These are phyloP conservation scores for Polyboroides typus DNA, from an alignment of 2,797 vertebrate genomes.

Conservation along the genomic window DNA sequence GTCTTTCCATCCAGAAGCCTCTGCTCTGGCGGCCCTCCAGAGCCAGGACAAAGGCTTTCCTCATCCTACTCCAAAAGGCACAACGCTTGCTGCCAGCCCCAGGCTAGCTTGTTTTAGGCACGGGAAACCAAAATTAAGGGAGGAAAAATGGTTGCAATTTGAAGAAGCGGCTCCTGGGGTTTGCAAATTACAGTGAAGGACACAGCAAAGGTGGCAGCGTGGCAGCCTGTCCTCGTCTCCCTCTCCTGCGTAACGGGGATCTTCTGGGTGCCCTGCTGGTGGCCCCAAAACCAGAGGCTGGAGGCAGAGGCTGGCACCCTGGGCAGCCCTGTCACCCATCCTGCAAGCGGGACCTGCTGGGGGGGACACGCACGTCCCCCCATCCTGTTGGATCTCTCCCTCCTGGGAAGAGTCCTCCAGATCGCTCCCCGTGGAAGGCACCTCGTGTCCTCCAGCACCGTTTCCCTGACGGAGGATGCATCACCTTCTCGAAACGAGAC, in stretches of 20 bases:
- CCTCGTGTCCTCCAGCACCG: fast-evolving
- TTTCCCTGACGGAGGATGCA: background rate
- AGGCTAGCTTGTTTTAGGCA: background rate
- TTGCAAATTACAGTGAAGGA: background rate
- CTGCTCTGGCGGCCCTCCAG: constrained; percentile 32
- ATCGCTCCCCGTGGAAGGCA: background rate
- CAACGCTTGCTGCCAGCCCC: background rate
- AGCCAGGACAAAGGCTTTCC: constrained; percentile 23
- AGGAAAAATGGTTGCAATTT: background rate
- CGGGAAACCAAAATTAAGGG: background rate
- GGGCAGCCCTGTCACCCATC: background rate
- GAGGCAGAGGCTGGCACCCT: background rate
- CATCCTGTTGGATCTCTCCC: background rate
- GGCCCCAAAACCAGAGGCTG: background rate
- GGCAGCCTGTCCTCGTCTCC: fast-evolving
- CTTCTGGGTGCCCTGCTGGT: background rate
- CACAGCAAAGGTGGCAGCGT: fast-evolving
- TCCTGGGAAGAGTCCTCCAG: background rate
- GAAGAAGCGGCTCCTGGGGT: background rate
- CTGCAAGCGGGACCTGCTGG: background rate
- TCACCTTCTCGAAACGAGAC: background rate
- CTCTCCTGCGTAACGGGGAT: background rate
- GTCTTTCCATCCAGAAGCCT: background rate
- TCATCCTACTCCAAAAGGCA: background rate
- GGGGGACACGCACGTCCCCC: fast-evolving